These are phyloP conservation scores for human (Homo sapiens) DNA, from an alignment of 2,113 vertebrate genomes.

Conservation along the genomic window GRCh38 chr20:31899001-31899500, in stretches of 20 bases:
- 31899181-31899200: background rate
- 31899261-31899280: background rate
- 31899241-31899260: background rate
- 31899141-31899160: background rate
- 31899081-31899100: background rate
- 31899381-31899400: too few species aligned
- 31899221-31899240: background rate
- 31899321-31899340: background rate
- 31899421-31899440: too few species aligned
- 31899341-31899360: background rate
- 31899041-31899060: background rate
- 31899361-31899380: too few species aligned
- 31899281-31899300: background rate
- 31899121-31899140: background rate
- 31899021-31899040: background rate
- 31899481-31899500: too few species aligned
- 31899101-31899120: background rate
- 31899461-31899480: accelerated
- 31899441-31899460: too few species aligned
- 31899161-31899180: background rate
- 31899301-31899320: background rate
- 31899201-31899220: background rate
- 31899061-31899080: background rate
- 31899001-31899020: background rate
- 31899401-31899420: too few species aligned